Conservation (phyloP, 2,797 vertebrate genomes). For the Halcyon leucocephala region DNA sequence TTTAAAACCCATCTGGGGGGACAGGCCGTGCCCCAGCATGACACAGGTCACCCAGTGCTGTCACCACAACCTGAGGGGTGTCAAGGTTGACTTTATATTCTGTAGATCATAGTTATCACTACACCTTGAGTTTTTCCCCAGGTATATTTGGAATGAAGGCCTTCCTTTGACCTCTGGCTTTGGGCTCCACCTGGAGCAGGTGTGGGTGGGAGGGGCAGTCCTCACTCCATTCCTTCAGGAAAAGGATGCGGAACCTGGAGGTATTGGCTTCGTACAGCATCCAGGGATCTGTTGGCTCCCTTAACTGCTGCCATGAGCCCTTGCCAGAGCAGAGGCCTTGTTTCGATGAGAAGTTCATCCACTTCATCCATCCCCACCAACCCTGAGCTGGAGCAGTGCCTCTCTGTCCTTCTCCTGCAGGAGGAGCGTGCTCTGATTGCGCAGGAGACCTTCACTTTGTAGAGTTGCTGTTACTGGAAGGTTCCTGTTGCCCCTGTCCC, state of each 20-base stretch:
- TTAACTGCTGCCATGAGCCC: background rate
- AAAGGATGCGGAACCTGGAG: background rate
- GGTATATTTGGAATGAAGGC: background rate
- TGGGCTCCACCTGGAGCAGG: background rate
- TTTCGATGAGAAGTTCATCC: background rate
- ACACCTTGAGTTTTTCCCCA: background rate
- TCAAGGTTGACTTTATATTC: background rate
- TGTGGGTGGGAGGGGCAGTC: background rate
- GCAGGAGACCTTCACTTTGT: background rate
- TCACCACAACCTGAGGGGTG: rapidly evolving
- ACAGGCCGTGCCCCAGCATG: background rate
- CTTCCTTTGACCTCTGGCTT: background rate
- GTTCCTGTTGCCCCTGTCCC: rapidly evolving
- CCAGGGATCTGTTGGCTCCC: background rate
- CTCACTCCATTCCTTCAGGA: background rate
- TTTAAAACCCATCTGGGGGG: background rate
- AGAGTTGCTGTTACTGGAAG: background rate
- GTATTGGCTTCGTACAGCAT: background rate
- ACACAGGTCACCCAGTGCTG: background rate
- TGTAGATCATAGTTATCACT: background rate
- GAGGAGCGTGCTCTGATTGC: rapidly evolving
- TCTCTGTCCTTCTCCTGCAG: background rate
- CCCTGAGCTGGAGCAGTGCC: background rate
- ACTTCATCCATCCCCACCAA: background rate
- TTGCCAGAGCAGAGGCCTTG: background rate